phyloP scores from a whole-genome alignment of 2,888 invertebrate species.

The Eupithecia subfuscata region DNA sequence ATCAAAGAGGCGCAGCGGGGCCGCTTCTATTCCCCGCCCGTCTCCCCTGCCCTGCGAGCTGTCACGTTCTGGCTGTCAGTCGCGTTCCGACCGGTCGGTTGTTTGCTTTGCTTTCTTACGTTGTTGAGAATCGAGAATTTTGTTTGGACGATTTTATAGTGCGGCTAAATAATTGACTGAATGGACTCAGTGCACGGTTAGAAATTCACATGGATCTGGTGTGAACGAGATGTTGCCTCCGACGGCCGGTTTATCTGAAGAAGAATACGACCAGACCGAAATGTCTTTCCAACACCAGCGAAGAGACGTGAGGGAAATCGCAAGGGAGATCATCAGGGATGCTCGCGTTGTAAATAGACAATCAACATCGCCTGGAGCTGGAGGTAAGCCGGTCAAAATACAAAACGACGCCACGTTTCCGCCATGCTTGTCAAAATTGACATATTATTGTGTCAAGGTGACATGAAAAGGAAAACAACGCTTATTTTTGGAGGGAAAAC shows the following conservation, averaged over 20 bases:
- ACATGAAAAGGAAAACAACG: conserved; percentile 80
- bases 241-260: conserved; percentile 79
- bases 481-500: conserved; percentile 59
- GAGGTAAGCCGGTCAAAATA: conserved; percentile 75
- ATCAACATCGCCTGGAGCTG: conserved; percentile 79
- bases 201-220: conserved; percentile 76
- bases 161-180: conserved; percentile 38
- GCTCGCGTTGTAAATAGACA: conserved; percentile 75
- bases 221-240: conserved; percentile 78
- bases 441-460: conserved; percentile 82
- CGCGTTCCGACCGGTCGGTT: conserved; percentile 71
- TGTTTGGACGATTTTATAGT: conserved; percentile 50
- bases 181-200: conserved; percentile 57
- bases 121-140: conserved; percentile 63
- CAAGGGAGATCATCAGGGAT: conserved; percentile 78
- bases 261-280: conserved; percentile 78
- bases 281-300: conserved; percentile 78
- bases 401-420: conserved; percentile 83
- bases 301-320: conserved; percentile 77
- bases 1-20: conserved; percentile 68
- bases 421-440: conserved; percentile 83
- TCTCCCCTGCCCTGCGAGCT: conserved; percentile 62
- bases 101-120: conserved; percentile 59
- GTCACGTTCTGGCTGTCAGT: conserved; percentile 61
- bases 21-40: conserved; percentile 73